A percentile compares a stretch with the other conserved stretches of the same genome.
phyloP scores from a whole-genome alignment of 2,888 invertebrate species.

The Scotopteryx bipunctaria region DNA sequence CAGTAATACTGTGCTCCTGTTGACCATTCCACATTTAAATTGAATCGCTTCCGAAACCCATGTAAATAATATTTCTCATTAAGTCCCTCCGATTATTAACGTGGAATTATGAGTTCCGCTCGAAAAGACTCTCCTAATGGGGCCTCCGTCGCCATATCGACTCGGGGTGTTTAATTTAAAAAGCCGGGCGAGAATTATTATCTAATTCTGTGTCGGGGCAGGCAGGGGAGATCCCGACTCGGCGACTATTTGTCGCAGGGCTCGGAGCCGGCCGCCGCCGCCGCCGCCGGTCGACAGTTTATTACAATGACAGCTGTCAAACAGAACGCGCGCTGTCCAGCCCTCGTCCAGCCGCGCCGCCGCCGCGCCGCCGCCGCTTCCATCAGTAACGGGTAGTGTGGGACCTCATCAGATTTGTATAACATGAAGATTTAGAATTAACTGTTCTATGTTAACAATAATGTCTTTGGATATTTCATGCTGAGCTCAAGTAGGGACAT shows the following conservation, averaged over 20 bases:
- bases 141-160: slow-evolving; percentile 44
- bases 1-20: slow-evolving; percentile 87
- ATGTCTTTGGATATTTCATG: no score
- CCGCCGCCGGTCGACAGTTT: slow-evolving; percentile 39
- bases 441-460: no score
- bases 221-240: slow-evolving; percentile 41
- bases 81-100: slow-evolving; percentile 47
- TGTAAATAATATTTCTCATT: slow-evolving; percentile 45
- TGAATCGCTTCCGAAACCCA: slow-evolving; percentile 23
- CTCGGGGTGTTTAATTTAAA: slow-evolving; percentile 55
- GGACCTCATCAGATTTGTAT: no score
- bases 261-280: slow-evolving; percentile 17
- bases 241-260: slow-evolving; percentile 43
- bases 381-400: slow-evolving; percentile 11
- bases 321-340: slow-evolving; percentile 13
- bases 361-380: no score
- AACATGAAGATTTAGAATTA: no score
- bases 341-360: no score
- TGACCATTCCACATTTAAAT: slow-evolving; percentile 42
- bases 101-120: slow-evolving; percentile 48
- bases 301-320: slow-evolving; percentile 39
- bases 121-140: slow-evolving; percentile 38
- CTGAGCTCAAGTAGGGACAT: no score
- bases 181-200: slow-evolving; percentile 51
- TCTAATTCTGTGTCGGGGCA: slow-evolving; percentile 49